Percentiles rank a stretch among this genome's conserved stretches.
phyloP scores from a whole-genome alignment of 1,140 invertebrate species.

The Microplitis demolitor region DNA sequence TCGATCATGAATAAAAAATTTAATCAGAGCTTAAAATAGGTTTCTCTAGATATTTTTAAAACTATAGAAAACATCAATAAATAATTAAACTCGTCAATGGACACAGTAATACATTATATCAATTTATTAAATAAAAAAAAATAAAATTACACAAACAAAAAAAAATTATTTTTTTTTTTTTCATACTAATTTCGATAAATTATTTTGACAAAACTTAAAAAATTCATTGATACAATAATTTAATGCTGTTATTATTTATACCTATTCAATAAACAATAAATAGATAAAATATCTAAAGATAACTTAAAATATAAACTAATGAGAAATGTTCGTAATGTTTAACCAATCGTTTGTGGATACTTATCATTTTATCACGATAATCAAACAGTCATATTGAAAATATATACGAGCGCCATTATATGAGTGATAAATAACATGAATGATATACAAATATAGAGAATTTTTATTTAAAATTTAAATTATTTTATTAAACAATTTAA shows the following conservation, averaged over 20 bases:
- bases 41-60: too few species aligned
- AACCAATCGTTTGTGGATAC: not conserved
- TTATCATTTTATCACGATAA: not conserved
- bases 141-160: too few species aligned
- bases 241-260: too few species aligned
- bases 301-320: not conserved
- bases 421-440: slow-evolving; percentile 1
- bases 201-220: not conserved
- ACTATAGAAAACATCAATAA: too few species aligned
- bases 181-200: too few species aligned
- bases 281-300: not conserved
- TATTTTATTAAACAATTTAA: not conserved
- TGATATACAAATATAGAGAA: not conserved
- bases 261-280: not conserved
- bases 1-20: too few species aligned
- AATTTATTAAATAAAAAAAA: too few species aligned
- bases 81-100: too few species aligned
- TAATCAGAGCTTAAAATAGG: too few species aligned
- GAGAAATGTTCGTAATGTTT: not conserved
- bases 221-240: not conserved
- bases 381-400: not conserved
- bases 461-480: not conserved
- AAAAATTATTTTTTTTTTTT: too few species aligned
- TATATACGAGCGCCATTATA: not conserved
- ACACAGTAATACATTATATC: too few species aligned